Percentiles rank a stretch among this genome's conserved stretches.
Conservation (phyloP, 2,888 invertebrate genomes). For the Dynastes maya region DNA sequence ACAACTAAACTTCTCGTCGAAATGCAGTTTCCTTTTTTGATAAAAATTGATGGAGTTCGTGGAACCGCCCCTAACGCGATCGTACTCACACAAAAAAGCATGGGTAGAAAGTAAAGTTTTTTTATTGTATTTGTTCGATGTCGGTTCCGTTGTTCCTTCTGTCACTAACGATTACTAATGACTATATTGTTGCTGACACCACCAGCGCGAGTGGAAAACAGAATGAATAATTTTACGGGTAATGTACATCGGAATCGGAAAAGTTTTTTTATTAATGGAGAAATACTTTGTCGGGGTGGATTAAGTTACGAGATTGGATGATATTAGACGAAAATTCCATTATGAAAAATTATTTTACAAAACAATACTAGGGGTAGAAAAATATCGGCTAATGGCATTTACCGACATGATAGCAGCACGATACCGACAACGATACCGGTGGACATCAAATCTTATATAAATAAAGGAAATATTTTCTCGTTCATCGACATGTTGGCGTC, state of each 20-base stretch:
- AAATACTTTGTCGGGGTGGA: neutral
- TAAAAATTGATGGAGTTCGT: constrained; percentile 38
- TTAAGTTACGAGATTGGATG: too few relatives aligned
- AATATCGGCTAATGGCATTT: too few relatives aligned
- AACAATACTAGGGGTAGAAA: neutral
- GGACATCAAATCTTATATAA: too few relatives aligned
- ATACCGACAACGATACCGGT: too few relatives aligned
- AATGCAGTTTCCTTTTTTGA: constrained; percentile 40
- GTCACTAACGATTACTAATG: constrained; percentile 39
- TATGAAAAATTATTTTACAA: neutral
- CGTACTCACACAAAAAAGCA: neutral
- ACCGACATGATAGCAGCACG: too few relatives aligned
- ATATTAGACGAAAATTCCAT: neutral
- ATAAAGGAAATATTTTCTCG: too few relatives aligned
- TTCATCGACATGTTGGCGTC: too few relatives aligned
- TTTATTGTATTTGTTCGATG: constrained; percentile 30
- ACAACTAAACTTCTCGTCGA: constrained; percentile 38
- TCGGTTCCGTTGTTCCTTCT: constrained; percentile 20
- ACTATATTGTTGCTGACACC: constrained; percentile 32
- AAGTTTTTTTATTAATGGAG: constrained; percentile 16
- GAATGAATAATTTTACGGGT: constrained; percentile 31
- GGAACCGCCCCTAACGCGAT: neutral
- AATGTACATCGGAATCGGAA: constrained; percentile 13
- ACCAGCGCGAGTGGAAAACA: constrained; percentile 4
- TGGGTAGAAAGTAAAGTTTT: constrained; percentile 21